Evolutionary conservation across 1,140 invertebrate genomes (phyloP), one percentile per base, ranked within the genome.

Genomic region (Zaprionus ghesquierei): DNA sequence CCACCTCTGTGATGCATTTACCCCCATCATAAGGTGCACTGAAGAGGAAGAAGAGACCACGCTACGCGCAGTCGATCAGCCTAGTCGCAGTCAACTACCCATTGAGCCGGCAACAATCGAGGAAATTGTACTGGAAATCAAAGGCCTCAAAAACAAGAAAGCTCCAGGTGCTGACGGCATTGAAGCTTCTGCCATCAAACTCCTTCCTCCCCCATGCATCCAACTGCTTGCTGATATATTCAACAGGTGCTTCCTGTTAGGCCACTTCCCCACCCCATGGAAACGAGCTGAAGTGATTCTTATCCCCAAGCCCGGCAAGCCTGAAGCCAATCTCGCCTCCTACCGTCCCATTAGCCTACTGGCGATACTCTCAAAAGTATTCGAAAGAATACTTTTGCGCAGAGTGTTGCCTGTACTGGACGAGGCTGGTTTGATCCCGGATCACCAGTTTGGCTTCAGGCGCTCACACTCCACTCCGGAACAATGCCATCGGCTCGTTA

Each of bases 391-490:
- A 46, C 20, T 59, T 29, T 46, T 59, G 41, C 25, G 44, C 0
- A 15, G 60, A 63, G 31, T 63, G 0, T 5, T 51, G 5, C 49
- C 60, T 13, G 20, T 53, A 38, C 20, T 63, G 60, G 49, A 62
- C 20, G 60, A 53, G 46, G 49, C 29, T n/a, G 33, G 49, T 62
- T 38, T 33, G 46, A 62, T 62, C 25, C 59, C 59, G 8, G 12
- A 35, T 50, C 46, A 61, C 58, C 58, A 60, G 44, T 60, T 61
- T 61, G 46, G 59, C 44, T 51, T 61, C 20, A 33, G 59, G 18
- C 15, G 46, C 18, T 50, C 27, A 2, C 60, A 62, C 3, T 27
- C 25, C 1, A 51, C 60, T 0, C 27, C 44, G 0, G 41, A 60
- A 5, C 49, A 63, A 53, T 63, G 49, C n/a, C 46, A 63, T 27